phyloP scores from a whole-genome alignment of 1,140 invertebrate genomes.

The Pseudomyrmex dendroicus region DNA sequence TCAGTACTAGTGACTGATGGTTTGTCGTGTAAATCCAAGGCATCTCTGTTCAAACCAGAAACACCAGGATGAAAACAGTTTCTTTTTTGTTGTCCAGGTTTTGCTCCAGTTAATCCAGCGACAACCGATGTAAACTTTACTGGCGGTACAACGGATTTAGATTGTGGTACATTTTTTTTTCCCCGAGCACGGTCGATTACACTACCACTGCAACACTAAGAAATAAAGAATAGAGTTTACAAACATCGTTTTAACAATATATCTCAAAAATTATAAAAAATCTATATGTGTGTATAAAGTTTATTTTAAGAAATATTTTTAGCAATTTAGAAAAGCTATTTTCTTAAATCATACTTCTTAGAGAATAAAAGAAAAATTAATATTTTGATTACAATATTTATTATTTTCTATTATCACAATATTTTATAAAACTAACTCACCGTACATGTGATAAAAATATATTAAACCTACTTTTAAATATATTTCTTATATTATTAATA shows the following conservation, averaged over 20 bases:
- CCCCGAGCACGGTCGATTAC: constrained; percentile 81
- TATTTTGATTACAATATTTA: constrained; percentile 28
- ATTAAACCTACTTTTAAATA: background rate
- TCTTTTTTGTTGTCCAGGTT: constrained; percentile 88
- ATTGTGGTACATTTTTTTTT: constrained; percentile 81
- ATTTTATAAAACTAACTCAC: constrained; percentile 15
- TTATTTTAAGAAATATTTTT: background rate
- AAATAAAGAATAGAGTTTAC: constrained; percentile 32
- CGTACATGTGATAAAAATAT: constrained; percentile 5
- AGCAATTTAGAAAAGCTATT: background rate
- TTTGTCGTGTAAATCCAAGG: constrained; percentile 86
- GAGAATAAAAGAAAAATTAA: constrained; percentile 30
- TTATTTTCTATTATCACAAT: constrained; percentile 5
- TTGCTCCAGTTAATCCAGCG: constrained; percentile 79
- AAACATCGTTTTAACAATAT: too few relatives aligned
- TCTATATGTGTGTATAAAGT: background rate
- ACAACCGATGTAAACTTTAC: constrained; percentile 77
- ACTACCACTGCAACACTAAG: constrained; percentile 82
- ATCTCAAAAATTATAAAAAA: too few relatives aligned
- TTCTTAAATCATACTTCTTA: background rate
- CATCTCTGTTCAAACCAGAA: constrained; percentile 88
- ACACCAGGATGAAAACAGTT: constrained; percentile 96
- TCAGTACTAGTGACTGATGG: constrained; percentile 89
- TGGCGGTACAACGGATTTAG: constrained; percentile 79
- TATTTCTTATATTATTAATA: constrained; percentile 12